Evolutionary conservation across 2,888 invertebrate species (phyloP).

Genomic region (Perithous albicinctus): DNA sequence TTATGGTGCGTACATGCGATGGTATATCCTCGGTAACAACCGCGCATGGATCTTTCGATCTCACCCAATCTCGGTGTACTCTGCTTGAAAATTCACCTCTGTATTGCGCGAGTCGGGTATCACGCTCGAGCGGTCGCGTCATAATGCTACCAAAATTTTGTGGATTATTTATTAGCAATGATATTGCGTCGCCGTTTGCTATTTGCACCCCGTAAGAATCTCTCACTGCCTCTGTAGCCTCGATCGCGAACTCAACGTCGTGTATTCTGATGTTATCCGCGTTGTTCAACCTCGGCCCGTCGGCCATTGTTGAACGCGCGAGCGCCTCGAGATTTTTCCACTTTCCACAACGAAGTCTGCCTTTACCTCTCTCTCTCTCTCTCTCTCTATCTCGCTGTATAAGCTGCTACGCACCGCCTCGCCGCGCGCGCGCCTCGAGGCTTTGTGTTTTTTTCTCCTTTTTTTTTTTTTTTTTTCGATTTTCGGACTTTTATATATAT

Average conservation of each 20-base stretch:
- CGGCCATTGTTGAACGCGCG: constrained; percentile 66
- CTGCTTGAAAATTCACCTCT: constrained; percentile 66
- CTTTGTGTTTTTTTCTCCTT: not conserved
- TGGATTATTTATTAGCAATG: too few species aligned
- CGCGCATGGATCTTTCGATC: constrained; percentile 68
- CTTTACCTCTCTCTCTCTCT: not conserved
- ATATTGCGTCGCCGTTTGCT: constrained; percentile 6
- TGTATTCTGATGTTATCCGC: constrained; percentile 39
- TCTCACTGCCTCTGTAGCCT: not conserved
- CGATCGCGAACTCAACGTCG: constrained; percentile 41
- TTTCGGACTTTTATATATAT: not conserved
- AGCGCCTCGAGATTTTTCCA: constrained; percentile 19
- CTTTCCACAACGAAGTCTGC: constrained; percentile 22
- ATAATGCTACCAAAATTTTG: constrained; percentile 24
- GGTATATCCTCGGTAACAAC: constrained; percentile 68
- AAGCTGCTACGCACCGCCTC: not conserved
- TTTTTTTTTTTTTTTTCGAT: too few species aligned
- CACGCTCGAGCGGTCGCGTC: constrained; percentile 60
- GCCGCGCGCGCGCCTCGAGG: not conserved
- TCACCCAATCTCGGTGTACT: constrained; percentile 70
- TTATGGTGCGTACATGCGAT: constrained; percentile 57
- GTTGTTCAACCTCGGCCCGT: constrained; percentile 66
- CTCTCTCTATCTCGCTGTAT: too few species aligned
- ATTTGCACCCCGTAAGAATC: constrained; percentile 12
- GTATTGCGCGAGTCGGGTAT: constrained; percentile 52